phyloP scores from a whole-genome alignment of 2,888 invertebrate species.

The Leptopterna dolabrata region DNA sequence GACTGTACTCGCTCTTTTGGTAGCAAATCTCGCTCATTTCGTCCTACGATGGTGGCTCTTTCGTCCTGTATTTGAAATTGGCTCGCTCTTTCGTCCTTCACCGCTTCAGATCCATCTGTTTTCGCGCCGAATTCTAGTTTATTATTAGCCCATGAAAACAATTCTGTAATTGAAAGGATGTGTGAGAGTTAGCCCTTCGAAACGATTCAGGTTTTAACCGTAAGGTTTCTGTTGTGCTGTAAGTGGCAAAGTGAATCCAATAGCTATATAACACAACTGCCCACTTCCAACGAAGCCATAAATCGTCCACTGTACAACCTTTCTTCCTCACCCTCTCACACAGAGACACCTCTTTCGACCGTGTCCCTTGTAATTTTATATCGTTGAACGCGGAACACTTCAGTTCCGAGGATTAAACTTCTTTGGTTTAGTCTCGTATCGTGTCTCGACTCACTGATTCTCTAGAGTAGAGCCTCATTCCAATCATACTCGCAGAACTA shows the following conservation, averaged over 20 bases:
- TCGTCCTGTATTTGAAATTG: too few relatives aligned
- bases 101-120: too few relatives aligned
- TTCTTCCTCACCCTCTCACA: not conserved
- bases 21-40: too few relatives aligned
- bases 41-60: too few relatives aligned
- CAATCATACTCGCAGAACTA: too few relatives aligned
- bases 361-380: slow-evolving; percentile 20
- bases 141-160: not conserved
- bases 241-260: slow-evolving; percentile 30
- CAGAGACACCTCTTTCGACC: not conserved
- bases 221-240: slow-evolving; percentile 17
- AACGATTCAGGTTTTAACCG: slow-evolving; percentile 1
- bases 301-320: not conserved
- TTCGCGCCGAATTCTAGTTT: too few relatives aligned
- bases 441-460: not conserved
- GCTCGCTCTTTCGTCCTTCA: too few relatives aligned
- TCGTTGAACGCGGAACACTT: not conserved
- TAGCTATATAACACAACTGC: slow-evolving; percentile 9
- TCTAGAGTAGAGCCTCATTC: too few relatives aligned
- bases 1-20: too few relatives aligned
- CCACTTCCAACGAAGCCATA: slow-evolving; percentile 21
- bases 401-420: not conserved
- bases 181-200: not conserved
- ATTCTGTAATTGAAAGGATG: not conserved
- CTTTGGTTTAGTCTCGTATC: not conserved